Evolutionary conservation across 1,140 invertebrate species (phyloP).

Genomic region (Triops longicaudatus): DNA sequence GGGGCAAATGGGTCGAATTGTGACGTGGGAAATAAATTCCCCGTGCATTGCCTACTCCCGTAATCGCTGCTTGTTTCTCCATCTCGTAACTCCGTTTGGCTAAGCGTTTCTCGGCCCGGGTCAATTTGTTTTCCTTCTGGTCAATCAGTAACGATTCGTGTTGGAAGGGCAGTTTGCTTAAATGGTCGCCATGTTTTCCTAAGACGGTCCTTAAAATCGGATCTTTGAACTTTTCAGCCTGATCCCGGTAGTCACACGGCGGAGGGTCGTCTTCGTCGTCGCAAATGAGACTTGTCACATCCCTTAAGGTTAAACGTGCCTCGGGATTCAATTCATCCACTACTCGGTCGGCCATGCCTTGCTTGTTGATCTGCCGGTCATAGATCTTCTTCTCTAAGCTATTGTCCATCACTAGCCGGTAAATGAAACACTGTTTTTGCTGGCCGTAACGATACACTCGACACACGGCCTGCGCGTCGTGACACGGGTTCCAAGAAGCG

Average conservation of each 20-base stretch:
- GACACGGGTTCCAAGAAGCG: conserved; percentile 99
- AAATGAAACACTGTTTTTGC: conserved; percentile 87
- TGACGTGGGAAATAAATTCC: too few species aligned
- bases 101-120: conserved; percentile 84
- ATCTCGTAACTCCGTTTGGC: conserved; percentile 89
- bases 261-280: conserved; percentile 75
- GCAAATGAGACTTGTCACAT: conserved; percentile 86
- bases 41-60: conserved; percentile 12
- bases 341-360: conserved; percentile 84
- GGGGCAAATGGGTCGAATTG: neutral
- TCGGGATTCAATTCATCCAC: conserved; percentile 97
- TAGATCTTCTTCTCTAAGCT: conserved; percentile 97
- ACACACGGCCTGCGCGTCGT: conserved; percentile 97
- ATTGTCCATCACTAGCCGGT: conserved; percentile 92
- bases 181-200: conserved; percentile 53
- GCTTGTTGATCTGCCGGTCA: conserved; percentile 92
- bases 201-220: conserved; percentile 67
- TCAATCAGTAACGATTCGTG: conserved; percentile 94
- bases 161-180: conserved; percentile 86
- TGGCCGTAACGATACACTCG: conserved; percentile 96
- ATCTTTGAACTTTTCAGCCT: conserved; percentile 67
- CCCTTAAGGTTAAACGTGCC: conserved; percentile 85
- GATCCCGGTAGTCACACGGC: conserved; percentile 55
- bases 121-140: conserved; percentile 89
- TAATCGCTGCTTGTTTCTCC: conserved; percentile 73